Evolutionary conservation across 64 coral and sea anemone genomes (phyloP), one percentile per base, ranked within the genome.

Genomic region (Pocillopora damicornis): DNA sequence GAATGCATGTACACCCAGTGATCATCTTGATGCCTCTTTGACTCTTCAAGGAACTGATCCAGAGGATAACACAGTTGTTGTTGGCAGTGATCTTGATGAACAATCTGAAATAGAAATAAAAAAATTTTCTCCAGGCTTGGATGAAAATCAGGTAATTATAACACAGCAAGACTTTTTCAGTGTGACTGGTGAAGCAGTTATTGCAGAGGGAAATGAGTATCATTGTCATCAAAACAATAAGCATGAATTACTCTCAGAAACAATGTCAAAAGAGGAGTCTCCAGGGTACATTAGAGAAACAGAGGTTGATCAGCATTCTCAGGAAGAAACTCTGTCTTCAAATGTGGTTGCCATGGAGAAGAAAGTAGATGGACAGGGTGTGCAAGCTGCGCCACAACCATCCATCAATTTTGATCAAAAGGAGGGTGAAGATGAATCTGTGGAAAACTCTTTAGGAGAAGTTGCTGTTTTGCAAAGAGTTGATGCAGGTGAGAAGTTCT

Each of bases 401-500:
- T 11, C 36, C 8, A 37, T 2, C 18, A 35, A 51, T 88, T 30
- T 22, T 51, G 63, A 56, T 20, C 75, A 36, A 23, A 61, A 35
- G 64, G 74, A 37, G 1, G 9, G 60, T 23, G 34, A 25, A 13
- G 88, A 89, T 37, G 51, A 81, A 8, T 18, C 13, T 37, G 37
- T 15, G 4, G 76, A 59, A 15, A 59, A 38, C 22, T 8, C 15
- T 0, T 20, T 58, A 26, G 64, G 56, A 25, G 65, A 67, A 20
- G 22, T 35, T 58, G 11, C 56, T 84, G 81, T 58, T 72, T 1
- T 84, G 64, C 81, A 84, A 45, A 66, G 64, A 23, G 65, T 84
- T 71, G 81, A 84, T 72, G 63, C 81, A 84, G 81, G 81, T 84
- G 9, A 69, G 66, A 69, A 69, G 17, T 20, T 20, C 17, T 20